Conservation (phyloP, 1,140 invertebrate genomes). For the Trialeurodes vaporariorum region DNA sequence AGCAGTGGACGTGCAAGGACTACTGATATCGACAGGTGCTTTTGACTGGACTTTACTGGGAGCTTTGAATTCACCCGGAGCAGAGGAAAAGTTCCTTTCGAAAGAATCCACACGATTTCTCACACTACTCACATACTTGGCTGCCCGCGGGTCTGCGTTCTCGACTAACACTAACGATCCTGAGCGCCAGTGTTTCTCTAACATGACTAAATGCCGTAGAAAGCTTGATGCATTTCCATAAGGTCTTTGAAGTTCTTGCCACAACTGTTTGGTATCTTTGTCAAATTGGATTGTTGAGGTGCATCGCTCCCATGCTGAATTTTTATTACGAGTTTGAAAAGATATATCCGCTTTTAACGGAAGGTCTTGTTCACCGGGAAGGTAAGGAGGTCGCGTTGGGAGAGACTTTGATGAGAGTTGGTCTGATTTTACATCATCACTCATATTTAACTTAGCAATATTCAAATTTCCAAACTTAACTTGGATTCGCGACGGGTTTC, state of each 20-base stretch:
- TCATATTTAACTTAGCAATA: conserved; percentile 26
- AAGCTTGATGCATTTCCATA: conserved; percentile 77
- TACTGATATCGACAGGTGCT: background rate
- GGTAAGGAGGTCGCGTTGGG: conserved; percentile 25
- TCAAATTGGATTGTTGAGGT: conserved; percentile 66
- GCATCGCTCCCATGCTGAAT: conserved; percentile 56
- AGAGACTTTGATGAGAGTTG: background rate
- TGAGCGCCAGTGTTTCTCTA: conserved; percentile 61
- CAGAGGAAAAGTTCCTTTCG: conserved; percentile 38
- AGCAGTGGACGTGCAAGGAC: too few species aligned
- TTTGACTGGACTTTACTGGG: background rate
- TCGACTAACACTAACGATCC: conserved; percentile 60
- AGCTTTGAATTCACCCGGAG: background rate
- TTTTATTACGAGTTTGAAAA: conserved; percentile 33
- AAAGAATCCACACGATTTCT: conserved; percentile 62
- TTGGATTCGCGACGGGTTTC: conserved; percentile 21
- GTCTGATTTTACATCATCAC: conserved; percentile 17
- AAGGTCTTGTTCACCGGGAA: conserved; percentile 67
- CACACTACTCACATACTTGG: conserved; percentile 63
- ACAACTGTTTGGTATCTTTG: conserved; percentile 60
- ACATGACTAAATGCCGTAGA: conserved; percentile 59
- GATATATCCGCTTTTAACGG: conserved; percentile 58
- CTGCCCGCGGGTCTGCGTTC: conserved; percentile 55
- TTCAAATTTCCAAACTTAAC: conserved; percentile 28
- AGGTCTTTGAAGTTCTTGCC: conserved; percentile 66